Conservation (phyloP, 2,888 invertebrate species). For the Nomada goodeniana region DNA sequence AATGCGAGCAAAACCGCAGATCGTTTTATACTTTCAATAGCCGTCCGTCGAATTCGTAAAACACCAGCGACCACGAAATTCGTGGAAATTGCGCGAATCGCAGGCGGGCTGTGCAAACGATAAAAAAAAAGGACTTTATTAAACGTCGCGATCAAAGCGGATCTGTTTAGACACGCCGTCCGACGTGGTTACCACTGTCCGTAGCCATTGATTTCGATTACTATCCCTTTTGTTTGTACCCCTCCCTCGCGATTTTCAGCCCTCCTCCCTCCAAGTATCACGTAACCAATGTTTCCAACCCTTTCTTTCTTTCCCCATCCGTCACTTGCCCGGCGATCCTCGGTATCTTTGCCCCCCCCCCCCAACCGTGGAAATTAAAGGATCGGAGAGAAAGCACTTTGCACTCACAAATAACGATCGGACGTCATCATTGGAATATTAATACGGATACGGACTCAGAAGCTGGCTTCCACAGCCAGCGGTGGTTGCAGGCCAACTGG, state of each 20-base stretch:
- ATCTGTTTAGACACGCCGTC: constrained; percentile 40
- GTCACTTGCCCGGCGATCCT: constrained; percentile 17
- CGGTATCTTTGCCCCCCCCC: neutral
- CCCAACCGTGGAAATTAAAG: constrained; percentile 28
- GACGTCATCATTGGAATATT: constrained; percentile 77
- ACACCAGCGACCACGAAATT: neutral
- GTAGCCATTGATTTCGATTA: constrained; percentile 10
- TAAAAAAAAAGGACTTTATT: constrained; percentile 23
- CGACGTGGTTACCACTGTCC: constrained; percentile 36
- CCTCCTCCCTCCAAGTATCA: neutral
- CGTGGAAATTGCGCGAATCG: constrained; percentile 19
- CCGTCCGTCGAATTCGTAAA: constrained; percentile 7
- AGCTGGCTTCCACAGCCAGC: constrained; percentile 79
- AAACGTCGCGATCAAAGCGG: constrained; percentile 26
- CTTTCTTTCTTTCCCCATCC: neutral
- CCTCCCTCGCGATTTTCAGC: neutral
- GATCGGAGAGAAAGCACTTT: constrained; percentile 58
- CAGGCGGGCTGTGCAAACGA: neutral
- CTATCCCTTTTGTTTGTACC: constrained; percentile 9
- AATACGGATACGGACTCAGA: constrained; percentile 73
- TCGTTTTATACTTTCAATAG: neutral
- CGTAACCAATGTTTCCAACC: neutral
- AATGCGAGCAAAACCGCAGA: too few species aligned
- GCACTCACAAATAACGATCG: constrained; percentile 79
- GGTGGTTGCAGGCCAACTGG: constrained; percentile 83